Evolutionary conservation across 2,888 invertebrate species (phyloP).

Genomic region (Nycteola revayana): DNA sequence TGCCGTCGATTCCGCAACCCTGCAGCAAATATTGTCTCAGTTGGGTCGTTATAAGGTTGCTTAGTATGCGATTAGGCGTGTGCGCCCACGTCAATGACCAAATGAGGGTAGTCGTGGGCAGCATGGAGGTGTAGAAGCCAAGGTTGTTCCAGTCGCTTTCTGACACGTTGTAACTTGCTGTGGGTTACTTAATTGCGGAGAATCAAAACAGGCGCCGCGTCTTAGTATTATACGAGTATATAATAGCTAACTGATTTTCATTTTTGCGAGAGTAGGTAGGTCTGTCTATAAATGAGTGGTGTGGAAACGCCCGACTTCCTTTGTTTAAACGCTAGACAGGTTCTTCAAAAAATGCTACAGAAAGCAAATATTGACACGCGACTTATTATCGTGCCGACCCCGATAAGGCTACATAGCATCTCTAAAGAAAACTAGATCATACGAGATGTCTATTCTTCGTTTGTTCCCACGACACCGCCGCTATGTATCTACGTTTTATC

Average conservation of each 20-base stretch:
- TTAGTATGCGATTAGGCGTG: constrained; percentile 68
- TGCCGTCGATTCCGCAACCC: constrained; percentile 65
- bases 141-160: constrained; percentile 75
- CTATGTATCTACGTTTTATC: constrained; percentile 56
- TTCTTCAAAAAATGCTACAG: constrained; percentile 47
- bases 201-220: constrained; percentile 52
- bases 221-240: constrained; percentile 34
- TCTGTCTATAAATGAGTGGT: constrained; percentile 8
- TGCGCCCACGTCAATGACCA: constrained; percentile 76
- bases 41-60: constrained; percentile 72
- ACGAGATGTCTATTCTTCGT: constrained; percentile 62
- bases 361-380: constrained; percentile 68
- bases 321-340: constrained; percentile 29
- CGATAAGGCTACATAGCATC: constrained; percentile 66
- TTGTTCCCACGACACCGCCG: constrained; percentile 72
- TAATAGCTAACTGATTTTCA: constrained; percentile 32
- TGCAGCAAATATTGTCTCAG: constrained; percentile 65
- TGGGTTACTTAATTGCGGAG: constrained; percentile 74
- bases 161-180: constrained; percentile 62
- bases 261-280: constrained; percentile 18
- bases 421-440: constrained; percentile 74
- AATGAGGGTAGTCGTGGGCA: constrained; percentile 79
- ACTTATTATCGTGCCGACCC: constrained; percentile 69
- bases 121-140: constrained; percentile 77
- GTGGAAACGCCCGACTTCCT: constrained; percentile 28